These are phyloP conservation scores for Elephas maximus DNA, from an alignment of 2,113 vertebrate species.

Conservation along the genomic window DNA sequence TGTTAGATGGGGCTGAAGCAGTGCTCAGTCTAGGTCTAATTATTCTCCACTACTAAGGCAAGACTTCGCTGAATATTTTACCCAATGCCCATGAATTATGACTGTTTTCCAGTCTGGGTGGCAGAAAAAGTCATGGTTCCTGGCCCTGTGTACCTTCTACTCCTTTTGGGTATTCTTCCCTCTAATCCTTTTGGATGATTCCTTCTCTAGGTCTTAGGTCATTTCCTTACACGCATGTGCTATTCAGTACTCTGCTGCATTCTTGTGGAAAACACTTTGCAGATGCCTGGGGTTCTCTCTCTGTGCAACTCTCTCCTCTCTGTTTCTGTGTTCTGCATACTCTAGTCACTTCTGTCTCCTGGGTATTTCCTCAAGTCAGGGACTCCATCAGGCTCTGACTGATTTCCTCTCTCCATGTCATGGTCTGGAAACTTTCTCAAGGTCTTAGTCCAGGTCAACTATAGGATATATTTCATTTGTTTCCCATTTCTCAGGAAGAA, in stretches of 20 bases:
- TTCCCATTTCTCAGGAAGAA: neutral
- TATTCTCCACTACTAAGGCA: neutral
- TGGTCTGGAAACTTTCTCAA: neutral
- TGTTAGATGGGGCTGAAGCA: neutral
- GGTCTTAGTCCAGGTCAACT: neutral
- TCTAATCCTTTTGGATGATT: neutral
- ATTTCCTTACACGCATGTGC: neutral
- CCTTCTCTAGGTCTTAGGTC: neutral
- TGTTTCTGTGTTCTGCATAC: neutral
- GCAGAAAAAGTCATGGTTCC: neutral
- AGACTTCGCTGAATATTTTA: neutral
- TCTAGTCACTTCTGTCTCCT: neutral
- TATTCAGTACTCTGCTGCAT: neutral
- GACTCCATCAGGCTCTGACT: neutral
- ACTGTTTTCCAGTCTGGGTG: neutral
- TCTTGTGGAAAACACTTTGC: neutral
- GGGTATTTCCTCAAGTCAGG: neutral
- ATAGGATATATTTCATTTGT: neutral
- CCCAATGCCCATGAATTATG: neutral
- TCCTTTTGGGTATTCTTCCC: neutral
- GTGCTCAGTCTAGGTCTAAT: neutral
- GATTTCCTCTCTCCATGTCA: neutral
- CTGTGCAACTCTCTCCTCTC: neutral
- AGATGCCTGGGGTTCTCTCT: neutral
- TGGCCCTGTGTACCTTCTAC: neutral